A percentile compares a stretch with the other conserved stretches of the same genome.
These are phyloP conservation scores for Latheticus oryzae DNA, from an alignment of 2,888 invertebrate genomes.

Conservation along the genomic window DNA sequence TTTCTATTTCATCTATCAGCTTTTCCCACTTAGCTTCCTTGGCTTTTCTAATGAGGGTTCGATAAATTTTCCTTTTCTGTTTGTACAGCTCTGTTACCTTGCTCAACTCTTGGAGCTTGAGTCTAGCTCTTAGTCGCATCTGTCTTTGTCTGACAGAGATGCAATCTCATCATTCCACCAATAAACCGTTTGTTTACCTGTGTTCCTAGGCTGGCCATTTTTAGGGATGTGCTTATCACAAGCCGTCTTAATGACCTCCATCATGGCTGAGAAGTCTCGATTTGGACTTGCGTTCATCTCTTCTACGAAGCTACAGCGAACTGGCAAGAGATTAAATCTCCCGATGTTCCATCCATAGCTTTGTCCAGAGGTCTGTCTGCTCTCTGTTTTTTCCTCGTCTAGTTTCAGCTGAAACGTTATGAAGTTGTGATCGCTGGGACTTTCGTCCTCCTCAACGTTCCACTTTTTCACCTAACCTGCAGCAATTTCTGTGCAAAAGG, in stretches of 20 bases:
- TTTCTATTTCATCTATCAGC: not conserved
- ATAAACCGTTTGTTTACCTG: not conserved
- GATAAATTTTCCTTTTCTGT: not conserved
- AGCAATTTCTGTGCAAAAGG: not conserved
- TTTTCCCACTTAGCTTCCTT: slow-evolving; percentile 5
- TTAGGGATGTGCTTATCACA: not conserved
- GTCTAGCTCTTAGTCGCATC: not conserved
- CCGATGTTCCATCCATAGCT: not conserved
- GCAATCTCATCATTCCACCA: not conserved
- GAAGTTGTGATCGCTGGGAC: not conserved
- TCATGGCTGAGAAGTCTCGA: not conserved
- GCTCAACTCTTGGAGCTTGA: not conserved
- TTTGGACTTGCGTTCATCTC: not conserved
- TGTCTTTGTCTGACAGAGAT: too few relatives aligned
- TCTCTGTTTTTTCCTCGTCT: not conserved
- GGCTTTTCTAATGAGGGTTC: not conserved
- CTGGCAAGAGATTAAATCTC: not conserved
- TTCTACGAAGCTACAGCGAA: not conserved
- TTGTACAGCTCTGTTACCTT: not conserved
- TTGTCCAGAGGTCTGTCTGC: not conserved
- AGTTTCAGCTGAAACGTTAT: not conserved
- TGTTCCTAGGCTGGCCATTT: not conserved
- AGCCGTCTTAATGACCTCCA: not conserved
- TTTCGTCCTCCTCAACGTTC: not conserved
- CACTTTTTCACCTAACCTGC: not conserved